Percentiles rank a stretch among this genome's conserved stretches.
These are phyloP conservation scores for Rhizoglyphus robini DNA, from an alignment of 1,140 invertebrate species.

Conservation along the genomic window DNA sequence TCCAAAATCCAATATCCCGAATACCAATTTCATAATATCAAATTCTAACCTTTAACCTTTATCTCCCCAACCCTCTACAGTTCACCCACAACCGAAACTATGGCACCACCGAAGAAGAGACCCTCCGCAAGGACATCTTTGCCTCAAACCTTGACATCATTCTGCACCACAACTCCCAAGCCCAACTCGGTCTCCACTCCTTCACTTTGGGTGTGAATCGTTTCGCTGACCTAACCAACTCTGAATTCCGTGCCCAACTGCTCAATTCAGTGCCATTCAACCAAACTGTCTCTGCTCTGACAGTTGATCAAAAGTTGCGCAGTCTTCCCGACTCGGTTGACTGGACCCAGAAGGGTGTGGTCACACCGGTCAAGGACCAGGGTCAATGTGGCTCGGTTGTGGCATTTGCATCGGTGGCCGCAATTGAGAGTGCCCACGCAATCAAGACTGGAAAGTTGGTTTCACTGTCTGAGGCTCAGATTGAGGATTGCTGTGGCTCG, in stretches of 20 bases:
- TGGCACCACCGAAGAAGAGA: background rate
- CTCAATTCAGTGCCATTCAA: slow-evolving; percentile 29
- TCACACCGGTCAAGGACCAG: slow-evolving; percentile 83
- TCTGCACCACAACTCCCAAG: background rate
- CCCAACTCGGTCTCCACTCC: background rate
- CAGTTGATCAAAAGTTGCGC: slow-evolving; percentile 44
- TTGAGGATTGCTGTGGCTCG: slow-evolving; percentile 25
- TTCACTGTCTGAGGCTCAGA: slow-evolving; percentile 43
- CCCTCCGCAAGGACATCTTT: background rate
- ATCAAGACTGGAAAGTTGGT: slow-evolving; percentile 63
- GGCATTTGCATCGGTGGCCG: slow-evolving; percentile 20
- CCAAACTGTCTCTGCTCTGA: slow-evolving; percentile 29
- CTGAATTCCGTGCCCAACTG: slow-evolving; percentile 54
- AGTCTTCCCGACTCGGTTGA: slow-evolving; percentile 56
- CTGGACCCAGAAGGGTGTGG: slow-evolving; percentile 71
- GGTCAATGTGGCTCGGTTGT: slow-evolving; percentile 30
- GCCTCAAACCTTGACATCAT: slow-evolving; percentile 1
- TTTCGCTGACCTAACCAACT: slow-evolving; percentile 17
- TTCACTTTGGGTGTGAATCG: background rate
- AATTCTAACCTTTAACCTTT: background rate
- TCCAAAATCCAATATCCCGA: background rate
- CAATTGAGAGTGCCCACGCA: slow-evolving; percentile 62
- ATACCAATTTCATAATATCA: background rate
- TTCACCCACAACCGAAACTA: background rate
- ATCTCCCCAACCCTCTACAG: background rate